Evolutionary conservation across 1,140 invertebrate species (phyloP).

Genomic region (Conus betulinus): DNA sequence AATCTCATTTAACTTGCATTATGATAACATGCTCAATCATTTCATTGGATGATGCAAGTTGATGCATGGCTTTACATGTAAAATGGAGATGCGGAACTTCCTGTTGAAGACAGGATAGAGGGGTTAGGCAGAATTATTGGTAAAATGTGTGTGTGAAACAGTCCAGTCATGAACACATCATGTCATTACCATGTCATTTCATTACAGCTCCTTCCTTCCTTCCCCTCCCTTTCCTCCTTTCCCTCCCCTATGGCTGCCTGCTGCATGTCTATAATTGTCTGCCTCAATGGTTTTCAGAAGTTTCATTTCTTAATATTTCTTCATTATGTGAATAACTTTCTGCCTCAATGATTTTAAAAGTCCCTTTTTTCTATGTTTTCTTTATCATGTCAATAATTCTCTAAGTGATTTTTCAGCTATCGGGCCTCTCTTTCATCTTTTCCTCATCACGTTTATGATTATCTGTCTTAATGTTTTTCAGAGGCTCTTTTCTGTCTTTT

Average conservation of each 20-base stretch:
- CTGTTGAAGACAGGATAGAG: not conserved
- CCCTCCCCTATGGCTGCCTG: not conserved
- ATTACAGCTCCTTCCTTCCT: not conserved
- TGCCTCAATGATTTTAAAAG: too few species aligned
- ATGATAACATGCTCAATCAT: not conserved
- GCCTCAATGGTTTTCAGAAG: not conserved
- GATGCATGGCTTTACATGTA: not conserved
- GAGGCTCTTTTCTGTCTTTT: too few species aligned
- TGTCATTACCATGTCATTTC: not conserved
- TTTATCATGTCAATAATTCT: too few species aligned
- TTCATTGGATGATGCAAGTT: not conserved
- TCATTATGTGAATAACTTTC: too few species aligned
- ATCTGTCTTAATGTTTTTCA: too few species aligned
- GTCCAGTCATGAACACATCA: not conserved
- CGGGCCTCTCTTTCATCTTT: too few species aligned
- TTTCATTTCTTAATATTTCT: too few species aligned
- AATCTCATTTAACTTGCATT: conserved; percentile 2
- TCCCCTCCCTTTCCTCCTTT: not conserved
- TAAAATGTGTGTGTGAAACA: not conserved
- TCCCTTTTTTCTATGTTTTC: too few species aligned
- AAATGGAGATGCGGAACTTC: not conserved
- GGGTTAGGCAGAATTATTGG: not conserved
- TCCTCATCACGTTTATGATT: too few species aligned
- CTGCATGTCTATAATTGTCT: not conserved
- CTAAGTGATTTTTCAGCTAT: too few species aligned